A percentile compares a stretch with the other conserved stretches of the same genome.
phyloP scores from a whole-genome alignment of 2,797 vertebrate genomes.

The Dendrocincla tyrannina region DNA sequence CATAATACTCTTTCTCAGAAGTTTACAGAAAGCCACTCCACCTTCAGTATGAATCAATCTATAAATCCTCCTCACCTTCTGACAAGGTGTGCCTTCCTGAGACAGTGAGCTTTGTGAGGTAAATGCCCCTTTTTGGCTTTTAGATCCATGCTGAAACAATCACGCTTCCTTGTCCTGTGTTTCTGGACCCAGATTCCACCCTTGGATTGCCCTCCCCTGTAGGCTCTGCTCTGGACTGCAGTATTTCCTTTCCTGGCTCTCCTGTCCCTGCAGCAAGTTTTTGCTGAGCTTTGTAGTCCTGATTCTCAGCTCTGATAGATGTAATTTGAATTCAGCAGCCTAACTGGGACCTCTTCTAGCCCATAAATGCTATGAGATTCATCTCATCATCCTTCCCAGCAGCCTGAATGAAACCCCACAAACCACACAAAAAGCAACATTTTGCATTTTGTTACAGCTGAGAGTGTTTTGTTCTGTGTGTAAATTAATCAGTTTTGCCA shows the following conservation, averaged over 20 bases:
- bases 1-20: not conserved
- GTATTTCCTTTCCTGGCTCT: not conserved
- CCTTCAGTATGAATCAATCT: not conserved
- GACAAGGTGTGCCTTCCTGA: not conserved
- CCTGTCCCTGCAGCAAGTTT: too few species aligned
- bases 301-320: not conserved
- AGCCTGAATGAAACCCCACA: not conserved
- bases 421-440: fast-evolving
- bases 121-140: not conserved
- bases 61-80: not conserved
- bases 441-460: not conserved
- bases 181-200: not conserved
- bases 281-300: not conserved
- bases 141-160: not conserved
- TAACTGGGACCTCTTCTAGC: not conserved
- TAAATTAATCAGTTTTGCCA: not conserved
- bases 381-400: not conserved
- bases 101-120: not conserved
- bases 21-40: not conserved
- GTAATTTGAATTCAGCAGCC: not conserved
- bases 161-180: not conserved
- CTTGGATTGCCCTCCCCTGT: not conserved
- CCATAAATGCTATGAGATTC: not conserved
- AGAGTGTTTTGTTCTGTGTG: not conserved
- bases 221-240: not conserved